Conservation (phyloP, 2,113 vertebrate genomes). For the Sebastes fasciatus region DNA sequence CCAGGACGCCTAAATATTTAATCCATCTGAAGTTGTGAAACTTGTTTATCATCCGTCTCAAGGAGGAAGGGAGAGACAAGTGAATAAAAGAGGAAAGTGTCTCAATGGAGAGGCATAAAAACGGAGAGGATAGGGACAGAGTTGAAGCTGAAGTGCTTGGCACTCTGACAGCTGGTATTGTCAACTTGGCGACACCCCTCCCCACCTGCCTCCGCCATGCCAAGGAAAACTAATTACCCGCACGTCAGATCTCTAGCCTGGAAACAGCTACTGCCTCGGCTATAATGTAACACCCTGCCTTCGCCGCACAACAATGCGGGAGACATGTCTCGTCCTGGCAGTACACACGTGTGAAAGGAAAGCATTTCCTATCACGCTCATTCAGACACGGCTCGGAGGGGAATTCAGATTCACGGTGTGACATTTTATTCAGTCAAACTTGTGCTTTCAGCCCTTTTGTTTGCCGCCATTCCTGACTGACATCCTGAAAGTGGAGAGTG, state of each 20-base stretch:
- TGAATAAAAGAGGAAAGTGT: conserved; percentile 25
- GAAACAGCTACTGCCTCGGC: conserved; percentile 43
- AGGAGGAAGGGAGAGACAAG: background rate
- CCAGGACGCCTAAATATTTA: conserved; percentile 1
- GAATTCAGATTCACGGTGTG: conserved; percentile 26
- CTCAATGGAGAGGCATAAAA: conserved; percentile 25
- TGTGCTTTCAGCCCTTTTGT: conserved; percentile 43
- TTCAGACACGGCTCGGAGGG: conserved; percentile 29
- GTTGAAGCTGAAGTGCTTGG: conserved; percentile 47
- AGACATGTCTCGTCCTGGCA: conserved; percentile 53
- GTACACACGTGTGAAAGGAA: conserved; percentile 33
- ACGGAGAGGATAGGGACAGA: conserved; percentile 23
- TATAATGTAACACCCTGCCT: conserved; percentile 62
- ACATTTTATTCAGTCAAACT: conserved; percentile 68
- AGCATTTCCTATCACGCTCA: conserved; percentile 52
- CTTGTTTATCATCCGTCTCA: conserved; percentile 1
- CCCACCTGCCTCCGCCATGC: conserved; percentile 29
- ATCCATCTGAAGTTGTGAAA: conserved; percentile 1
- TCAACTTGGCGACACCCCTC: conserved; percentile 47
- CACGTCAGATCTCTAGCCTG: conserved; percentile 64
- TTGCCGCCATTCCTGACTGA: conserved; percentile 20
- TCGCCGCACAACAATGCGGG: conserved; percentile 57
- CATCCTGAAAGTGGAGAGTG: conserved; percentile 19
- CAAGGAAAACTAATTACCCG: conserved; percentile 77
- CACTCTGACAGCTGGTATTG: conserved; percentile 73